Conservation (phyloP, 2,888 invertebrate genomes). For the Fragum whitleyi region DNA sequence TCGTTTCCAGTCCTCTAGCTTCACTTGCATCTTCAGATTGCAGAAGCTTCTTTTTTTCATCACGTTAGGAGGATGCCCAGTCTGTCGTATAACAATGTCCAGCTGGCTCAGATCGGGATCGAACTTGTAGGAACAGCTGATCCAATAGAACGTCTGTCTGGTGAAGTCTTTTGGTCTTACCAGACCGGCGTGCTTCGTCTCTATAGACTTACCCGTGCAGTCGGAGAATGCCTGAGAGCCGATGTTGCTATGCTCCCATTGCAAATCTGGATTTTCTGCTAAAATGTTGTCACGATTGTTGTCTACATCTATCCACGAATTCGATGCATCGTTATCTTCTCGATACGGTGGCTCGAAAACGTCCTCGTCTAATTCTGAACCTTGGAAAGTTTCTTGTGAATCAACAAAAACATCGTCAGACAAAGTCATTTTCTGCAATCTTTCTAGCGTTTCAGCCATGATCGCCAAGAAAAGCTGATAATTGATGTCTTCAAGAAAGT, state of each 20-base stretch:
- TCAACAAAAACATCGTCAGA: too few relatives aligned
- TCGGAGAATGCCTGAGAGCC: neutral
- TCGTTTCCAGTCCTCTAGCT: neutral
- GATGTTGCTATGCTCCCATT: slow-evolving; percentile 8
- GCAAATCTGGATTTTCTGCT: neutral
- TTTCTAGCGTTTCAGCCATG: too few relatives aligned
- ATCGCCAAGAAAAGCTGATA: too few relatives aligned
- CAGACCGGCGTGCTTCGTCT: neutral
- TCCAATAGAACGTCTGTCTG: slow-evolving; percentile 8
- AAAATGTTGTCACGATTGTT: neutral
- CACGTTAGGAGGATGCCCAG: neutral
- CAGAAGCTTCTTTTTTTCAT: neutral
- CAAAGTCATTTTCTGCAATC: too few relatives aligned
- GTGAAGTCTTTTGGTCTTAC: neutral
- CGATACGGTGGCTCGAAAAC: too few relatives aligned
- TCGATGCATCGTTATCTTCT: too few relatives aligned
- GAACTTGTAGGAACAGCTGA: slow-evolving; percentile 6
- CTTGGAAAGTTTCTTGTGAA: too few relatives aligned
- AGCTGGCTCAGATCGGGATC: neutral
- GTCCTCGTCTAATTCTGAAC: too few relatives aligned
- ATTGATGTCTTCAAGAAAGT: too few relatives aligned
- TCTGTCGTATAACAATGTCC: neutral
- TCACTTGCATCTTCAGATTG: neutral
- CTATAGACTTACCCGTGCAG: neutral
- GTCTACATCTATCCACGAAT: neutral